These are phyloP conservation scores for Mobula hypostoma DNA, from an alignment of 2,113 vertebrate genomes.

Conservation along the genomic window DNA sequence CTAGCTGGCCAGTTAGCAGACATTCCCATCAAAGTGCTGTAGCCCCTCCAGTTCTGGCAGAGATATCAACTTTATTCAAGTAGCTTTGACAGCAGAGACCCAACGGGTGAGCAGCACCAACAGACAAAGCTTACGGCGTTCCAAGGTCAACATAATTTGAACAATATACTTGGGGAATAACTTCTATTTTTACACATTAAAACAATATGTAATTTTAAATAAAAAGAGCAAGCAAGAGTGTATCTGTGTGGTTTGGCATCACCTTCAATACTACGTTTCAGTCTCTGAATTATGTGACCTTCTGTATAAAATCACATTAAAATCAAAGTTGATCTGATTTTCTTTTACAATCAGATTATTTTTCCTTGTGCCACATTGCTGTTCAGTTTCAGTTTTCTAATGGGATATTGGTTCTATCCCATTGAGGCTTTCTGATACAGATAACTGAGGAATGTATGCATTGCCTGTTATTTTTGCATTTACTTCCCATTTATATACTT, in stretches of 20 bases:
- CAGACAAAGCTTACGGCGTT: neutral
- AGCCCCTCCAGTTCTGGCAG: neutral
- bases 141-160: neutral
- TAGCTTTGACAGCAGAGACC: neutral
- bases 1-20: too few species aligned
- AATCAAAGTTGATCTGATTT: neutral
- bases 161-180: neutral
- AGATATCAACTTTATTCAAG: neutral
- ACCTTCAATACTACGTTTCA: neutral
- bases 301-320: neutral
- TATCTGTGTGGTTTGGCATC: neutral
- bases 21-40: neutral
- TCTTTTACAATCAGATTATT: neutral
- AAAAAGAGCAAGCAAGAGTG: neutral
- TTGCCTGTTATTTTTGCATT: neutral
- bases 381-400: neutral
- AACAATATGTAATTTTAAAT: neutral
- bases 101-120: neutral
- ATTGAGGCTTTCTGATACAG: neutral
- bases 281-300: neutral
- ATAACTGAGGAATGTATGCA: neutral
- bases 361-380: neutral
- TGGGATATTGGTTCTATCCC: neutral
- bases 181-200: neutral
- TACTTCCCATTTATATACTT: conserved; percentile 45